A percentile compares a stretch with the other conserved stretches of the same genome.
These are phyloP conservation scores for Pristionchus japonicus DNA, from an alignment of 2,888 invertebrate species.

Conservation along the genomic window DNA sequence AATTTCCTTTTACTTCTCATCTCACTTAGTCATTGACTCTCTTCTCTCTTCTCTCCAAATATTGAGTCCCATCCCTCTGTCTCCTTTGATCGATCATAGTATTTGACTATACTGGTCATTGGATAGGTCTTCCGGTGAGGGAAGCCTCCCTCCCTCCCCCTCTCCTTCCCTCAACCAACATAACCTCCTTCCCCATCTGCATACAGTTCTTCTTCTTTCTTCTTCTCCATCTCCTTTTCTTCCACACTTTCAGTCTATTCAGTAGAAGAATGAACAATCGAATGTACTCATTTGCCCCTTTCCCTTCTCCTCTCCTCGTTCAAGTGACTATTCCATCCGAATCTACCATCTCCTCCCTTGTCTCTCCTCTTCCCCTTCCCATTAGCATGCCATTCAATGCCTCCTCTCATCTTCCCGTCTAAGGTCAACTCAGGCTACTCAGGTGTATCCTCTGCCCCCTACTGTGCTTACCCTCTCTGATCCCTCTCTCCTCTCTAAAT, in stretches of 20 bases:
- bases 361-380: neutral
- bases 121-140: neutral
- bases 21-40: neutral
- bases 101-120: conserved; percentile 14
- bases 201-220: neutral
- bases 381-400: conserved; percentile 13
- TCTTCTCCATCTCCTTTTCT: conserved; percentile 8
- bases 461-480: conserved; percentile 19
- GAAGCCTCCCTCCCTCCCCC: too few species aligned
- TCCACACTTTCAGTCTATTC: neutral
- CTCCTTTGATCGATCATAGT: conserved; percentile 44
- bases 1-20: neutral
- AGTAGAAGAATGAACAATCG: neutral
- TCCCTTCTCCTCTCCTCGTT: neutral
- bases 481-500: neutral
- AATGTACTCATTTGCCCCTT: neutral
- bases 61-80: neutral
- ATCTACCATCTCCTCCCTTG: too few species aligned
- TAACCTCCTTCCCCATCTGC: conserved; percentile 18
- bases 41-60: neutral
- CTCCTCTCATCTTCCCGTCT: neutral
- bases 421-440: neutral
- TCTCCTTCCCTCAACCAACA: conserved; percentile 22
- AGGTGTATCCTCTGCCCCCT: neutral
- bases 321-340: neutral